These are phyloP conservation scores for Antheraea pernyi DNA, from an alignment of 1,140 invertebrate species.

Conservation along the genomic window DNA sequence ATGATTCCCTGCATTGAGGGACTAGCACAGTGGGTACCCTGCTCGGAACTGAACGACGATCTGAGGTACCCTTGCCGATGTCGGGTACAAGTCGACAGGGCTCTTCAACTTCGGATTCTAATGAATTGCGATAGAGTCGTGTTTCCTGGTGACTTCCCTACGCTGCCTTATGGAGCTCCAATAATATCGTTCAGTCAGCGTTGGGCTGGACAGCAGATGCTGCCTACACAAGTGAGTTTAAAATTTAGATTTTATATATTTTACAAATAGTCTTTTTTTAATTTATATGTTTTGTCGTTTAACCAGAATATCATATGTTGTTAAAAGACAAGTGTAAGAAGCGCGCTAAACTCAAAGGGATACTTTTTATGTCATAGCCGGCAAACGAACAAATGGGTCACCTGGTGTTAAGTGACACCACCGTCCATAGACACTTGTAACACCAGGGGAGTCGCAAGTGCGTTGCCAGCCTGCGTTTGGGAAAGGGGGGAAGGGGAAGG, in stretches of 20 bases:
- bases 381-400: too few species aligned
- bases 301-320: too few species aligned
- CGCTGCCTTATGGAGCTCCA: constrained; percentile 86
- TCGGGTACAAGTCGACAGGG: constrained; percentile 65
- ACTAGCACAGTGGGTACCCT: constrained; percentile 80
- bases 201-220: constrained; percentile 87
- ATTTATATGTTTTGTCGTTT: too few species aligned
- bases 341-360: too few species aligned
- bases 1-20: constrained; percentile 35
- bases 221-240: constrained; percentile 84
- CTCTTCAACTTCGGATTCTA: constrained; percentile 77
- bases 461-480: too few species aligned
- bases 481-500: too few species aligned
- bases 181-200: constrained; percentile 88
- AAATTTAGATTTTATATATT: neutral
- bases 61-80: constrained; percentile 83
- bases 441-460: too few species aligned
- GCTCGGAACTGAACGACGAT: constrained; percentile 83
- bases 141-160: constrained; percentile 87
- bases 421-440: too few species aligned
- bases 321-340: too few species aligned
- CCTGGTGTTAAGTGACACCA: too few species aligned
- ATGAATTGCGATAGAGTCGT: constrained; percentile 91
- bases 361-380: too few species aligned
- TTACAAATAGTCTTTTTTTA: too few species aligned